Evolutionary conservation across 2,797 vertebrate genomes (phyloP).

Genomic region (Pangasius djambal): DNA sequence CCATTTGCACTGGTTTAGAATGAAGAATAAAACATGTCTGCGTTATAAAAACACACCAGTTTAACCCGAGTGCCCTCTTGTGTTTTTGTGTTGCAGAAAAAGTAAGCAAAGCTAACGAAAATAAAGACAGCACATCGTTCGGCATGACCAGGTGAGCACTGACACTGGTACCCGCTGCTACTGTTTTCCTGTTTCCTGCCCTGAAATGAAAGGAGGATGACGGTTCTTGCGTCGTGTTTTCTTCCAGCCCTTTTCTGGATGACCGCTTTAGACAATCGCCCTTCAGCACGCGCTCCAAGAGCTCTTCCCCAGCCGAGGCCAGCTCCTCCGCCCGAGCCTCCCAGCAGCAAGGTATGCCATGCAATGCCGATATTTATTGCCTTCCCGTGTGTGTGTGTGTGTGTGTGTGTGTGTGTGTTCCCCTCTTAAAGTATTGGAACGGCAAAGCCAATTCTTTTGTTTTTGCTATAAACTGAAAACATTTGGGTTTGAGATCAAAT

Average conservation of each 20-base stretch:
- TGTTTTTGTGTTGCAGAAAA: conserved; percentile 82
- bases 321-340: conserved; percentile 83
- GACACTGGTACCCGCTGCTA: neutral
- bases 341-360: conserved; percentile 79
- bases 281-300: conserved; percentile 93
- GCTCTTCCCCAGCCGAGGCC: conserved; percentile 87
- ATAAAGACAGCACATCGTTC: conserved; percentile 88
- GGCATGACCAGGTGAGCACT: conserved; percentile 89
- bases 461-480: neutral
- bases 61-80: conserved; percentile 18
- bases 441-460: neutral
- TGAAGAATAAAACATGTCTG: conserved; percentile 16
- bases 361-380: neutral
- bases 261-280: conserved; percentile 99
- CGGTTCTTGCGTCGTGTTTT: neutral
- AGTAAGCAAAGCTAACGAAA: conserved; percentile 98
- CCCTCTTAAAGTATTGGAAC: neutral
- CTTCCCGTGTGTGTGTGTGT: too few species aligned
- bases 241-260: conserved; percentile 90
- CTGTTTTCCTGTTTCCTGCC: neutral
- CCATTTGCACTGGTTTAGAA: conserved; percentile 5
- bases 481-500: neutral
- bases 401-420: too few species aligned
- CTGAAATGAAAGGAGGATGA: neutral
- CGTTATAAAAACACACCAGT: conserved; percentile 1